Percentiles rank a stretch among this genome's conserved stretches.
phyloP scores from a whole-genome alignment of 2,113 vertebrate genomes.

The Hippopotamus amphibius region DNA sequence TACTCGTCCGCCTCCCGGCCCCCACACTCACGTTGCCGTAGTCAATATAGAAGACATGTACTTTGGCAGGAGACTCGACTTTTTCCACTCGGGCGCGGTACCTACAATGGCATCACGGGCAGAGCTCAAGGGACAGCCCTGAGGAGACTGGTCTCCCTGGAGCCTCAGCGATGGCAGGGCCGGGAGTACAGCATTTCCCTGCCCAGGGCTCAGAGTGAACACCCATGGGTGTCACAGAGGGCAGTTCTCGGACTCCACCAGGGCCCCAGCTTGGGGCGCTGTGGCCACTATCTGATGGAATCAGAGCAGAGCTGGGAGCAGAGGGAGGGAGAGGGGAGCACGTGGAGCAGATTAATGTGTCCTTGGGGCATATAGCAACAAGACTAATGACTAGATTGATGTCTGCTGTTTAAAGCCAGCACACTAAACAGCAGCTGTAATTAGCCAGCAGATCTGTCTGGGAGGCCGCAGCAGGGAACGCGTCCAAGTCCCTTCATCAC shows the following conservation, averaged over 20 bases:
- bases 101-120: conserved; percentile 84
- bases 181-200: neutral
- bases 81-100: conserved; percentile 98
- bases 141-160: neutral
- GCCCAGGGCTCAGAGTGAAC: neutral
- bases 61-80: conserved; percentile 92
- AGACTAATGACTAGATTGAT: conserved; percentile 82
- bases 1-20: neutral
- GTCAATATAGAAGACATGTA: conserved; percentile 98
- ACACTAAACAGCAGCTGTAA: conserved; percentile 79
- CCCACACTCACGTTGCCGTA: conserved; percentile 96
- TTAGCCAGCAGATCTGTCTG: conserved; percentile 82
- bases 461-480: conserved; percentile 75
- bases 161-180: neutral
- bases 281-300: conserved; percentile 1
- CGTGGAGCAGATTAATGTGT: conserved; percentile 75
- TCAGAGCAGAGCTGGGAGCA: conserved; percentile 52
- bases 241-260: neutral
- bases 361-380: conserved; percentile 81
- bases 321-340: conserved; percentile 58
- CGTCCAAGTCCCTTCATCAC: conserved; percentile 67
- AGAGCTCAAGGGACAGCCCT: conserved; percentile 19
- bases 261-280: neutral
- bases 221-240: neutral
- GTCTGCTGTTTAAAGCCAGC: conserved; percentile 80